Conservation (phyloP, 2,888 invertebrate species). For the Napeogenes sylphis region DNA sequence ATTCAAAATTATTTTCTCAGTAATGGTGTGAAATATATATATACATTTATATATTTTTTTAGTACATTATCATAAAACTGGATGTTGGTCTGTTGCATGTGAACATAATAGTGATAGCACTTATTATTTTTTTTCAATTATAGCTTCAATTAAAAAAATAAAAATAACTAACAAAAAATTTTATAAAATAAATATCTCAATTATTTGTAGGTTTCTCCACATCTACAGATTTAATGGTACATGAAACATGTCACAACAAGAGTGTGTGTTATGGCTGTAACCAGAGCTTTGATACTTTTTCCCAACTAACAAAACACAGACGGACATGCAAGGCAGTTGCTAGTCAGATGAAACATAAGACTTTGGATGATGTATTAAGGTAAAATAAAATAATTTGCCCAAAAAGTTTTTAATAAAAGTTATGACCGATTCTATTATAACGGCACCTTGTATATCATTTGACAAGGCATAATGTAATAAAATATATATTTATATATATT, state of each 20-base stretch:
- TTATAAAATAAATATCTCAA: background rate
- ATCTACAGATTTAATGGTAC: slow-evolving; percentile 63
- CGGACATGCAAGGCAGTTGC: slow-evolving; percentile 43
- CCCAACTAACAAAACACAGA: slow-evolving; percentile 48
- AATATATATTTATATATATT: background rate
- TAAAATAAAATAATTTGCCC: slow-evolving; percentile 5
- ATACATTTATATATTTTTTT: background rate
- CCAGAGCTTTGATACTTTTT: slow-evolving; percentile 54
- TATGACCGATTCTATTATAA: too few relatives aligned
- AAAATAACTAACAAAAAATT: background rate
- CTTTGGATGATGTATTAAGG: slow-evolving; percentile 52
- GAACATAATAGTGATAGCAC: too few relatives aligned
- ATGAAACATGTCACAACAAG: slow-evolving; percentile 64
- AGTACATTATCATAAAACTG: background rate
- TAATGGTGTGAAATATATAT: too few relatives aligned
- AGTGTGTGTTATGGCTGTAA: slow-evolving; percentile 58
- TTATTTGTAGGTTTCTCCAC: slow-evolving; percentile 53
- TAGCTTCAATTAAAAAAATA: background rate
- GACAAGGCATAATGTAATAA: background rate
- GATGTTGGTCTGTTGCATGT: background rate
- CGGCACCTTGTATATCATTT: too few relatives aligned
- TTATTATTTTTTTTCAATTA: background rate
- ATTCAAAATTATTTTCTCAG: too few relatives aligned
- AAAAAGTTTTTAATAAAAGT: background rate
- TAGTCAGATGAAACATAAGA: slow-evolving; percentile 43